These are phyloP conservation scores for Thymelicus acteon DNA, from an alignment of 2,888 invertebrate species.

Conservation along the genomic window DNA sequence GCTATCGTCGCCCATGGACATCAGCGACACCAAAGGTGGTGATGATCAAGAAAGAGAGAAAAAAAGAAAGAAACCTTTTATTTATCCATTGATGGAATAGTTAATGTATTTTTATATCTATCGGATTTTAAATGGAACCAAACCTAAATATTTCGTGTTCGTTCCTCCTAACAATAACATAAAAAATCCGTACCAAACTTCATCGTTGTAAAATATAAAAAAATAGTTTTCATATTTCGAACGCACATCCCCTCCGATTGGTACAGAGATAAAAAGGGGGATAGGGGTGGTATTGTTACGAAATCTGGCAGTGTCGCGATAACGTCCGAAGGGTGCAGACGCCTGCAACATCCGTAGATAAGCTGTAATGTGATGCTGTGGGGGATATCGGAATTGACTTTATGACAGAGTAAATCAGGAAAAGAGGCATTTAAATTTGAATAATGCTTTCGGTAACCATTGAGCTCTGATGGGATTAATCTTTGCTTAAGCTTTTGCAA, in stretches of 20 bases:
- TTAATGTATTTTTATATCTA: too few species aligned
- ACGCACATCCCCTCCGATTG: conserved; percentile 69
- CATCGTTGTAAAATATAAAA: neutral
- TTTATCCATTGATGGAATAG: too few species aligned
- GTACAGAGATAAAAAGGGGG: conserved; percentile 62
- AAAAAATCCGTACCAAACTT: neutral
- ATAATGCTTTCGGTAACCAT: conserved; percentile 51
- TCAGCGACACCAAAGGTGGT: too few species aligned
- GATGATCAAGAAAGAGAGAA: too few species aligned
- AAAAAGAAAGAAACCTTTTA: too few species aligned
- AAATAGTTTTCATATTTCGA: conserved; percentile 46
- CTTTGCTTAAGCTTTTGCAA: conserved; percentile 9
- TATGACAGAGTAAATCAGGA: conserved; percentile 62
- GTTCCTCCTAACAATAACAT: neutral
- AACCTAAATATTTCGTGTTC: too few species aligned
- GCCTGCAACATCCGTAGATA: conserved; percentile 72
- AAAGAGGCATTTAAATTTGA: conserved; percentile 54
- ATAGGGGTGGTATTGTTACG: conserved; percentile 69
- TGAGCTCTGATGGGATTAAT: conserved; percentile 21
- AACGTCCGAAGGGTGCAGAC: conserved; percentile 72
- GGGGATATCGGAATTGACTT: conserved; percentile 61
- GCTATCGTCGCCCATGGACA: too few species aligned
- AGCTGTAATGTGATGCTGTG: conserved; percentile 66
- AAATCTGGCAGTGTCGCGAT: conserved; percentile 78
- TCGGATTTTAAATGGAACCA: too few species aligned